Percentiles rank a stretch among this genome's conserved stretches.
Evolutionary conservation across 2,113 vertebrate species (phyloP).

Genomic region (Anolis sagrei): DNA sequence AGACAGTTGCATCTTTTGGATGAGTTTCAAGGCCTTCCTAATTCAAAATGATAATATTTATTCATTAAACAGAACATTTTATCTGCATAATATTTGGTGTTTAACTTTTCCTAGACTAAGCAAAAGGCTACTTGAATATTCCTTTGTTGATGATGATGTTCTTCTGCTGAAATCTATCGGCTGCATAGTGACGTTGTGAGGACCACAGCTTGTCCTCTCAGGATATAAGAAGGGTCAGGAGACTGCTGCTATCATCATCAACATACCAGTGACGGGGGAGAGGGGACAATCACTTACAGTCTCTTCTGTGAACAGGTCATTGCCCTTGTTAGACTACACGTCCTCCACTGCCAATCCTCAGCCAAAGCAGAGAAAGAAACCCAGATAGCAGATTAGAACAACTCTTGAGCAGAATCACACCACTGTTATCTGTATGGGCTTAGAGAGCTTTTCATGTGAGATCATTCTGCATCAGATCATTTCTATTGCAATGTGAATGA

Average conservation of each 20-base stretch:
- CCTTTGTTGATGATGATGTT: background rate
- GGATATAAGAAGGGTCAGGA: background rate
- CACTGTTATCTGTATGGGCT: background rate
- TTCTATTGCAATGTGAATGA: background rate
- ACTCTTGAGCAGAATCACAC: background rate
- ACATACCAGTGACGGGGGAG: background rate
- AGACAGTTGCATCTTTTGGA: background rate
- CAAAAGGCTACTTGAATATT: slow-evolving; percentile 1
- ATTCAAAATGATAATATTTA: background rate
- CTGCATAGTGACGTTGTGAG: background rate
- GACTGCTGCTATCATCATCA: background rate
- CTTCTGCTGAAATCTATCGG: background rate
- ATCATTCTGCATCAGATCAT: background rate
- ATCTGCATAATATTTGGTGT: background rate
- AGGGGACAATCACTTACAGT: background rate
- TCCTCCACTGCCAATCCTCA: background rate
- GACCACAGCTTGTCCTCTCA: background rate
- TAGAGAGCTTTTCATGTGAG: background rate
- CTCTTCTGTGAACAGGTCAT: background rate
- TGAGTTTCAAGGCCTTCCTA: slow-evolving; percentile 1
- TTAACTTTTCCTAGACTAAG: slow-evolving; percentile 3
- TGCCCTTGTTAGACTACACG: background rate
- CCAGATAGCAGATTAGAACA: background rate
- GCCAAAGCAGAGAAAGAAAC: background rate
- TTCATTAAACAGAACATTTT: background rate